Evolutionary conservation across 1,140 invertebrate species (phyloP), one percentile per base, ranked within the genome.

Genomic region (Apis laboriosa): DNA sequence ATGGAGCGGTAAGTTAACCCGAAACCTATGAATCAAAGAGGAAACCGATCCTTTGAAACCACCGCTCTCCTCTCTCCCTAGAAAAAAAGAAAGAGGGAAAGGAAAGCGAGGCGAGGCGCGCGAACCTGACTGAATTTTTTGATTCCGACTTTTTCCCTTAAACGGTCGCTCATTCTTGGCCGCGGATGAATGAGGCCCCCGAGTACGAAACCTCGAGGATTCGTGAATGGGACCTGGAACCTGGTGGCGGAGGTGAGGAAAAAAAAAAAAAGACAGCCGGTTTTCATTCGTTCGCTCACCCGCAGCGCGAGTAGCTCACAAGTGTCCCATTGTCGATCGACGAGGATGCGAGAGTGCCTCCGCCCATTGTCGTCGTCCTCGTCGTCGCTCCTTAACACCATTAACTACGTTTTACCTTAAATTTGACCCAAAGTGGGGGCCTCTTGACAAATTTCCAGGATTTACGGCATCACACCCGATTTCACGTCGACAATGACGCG

Each of bases 371-470:
- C 83, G 71, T 51, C 63, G 34, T 43, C 34, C 34, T 43, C 34
- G 34, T 43, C 34, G 34, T 43, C 43, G 86, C 88, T 92, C 86
- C 90, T 93, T 92, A 93, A 92, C 90, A 89, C 91, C 91, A 93
- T 93, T 92, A 93, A 93, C 92, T 92, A 92, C 90, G 85, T 92
- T 93, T 93, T 92, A 93, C 92, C 91, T 93, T 93, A 92, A 93
- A 92, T 93, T 93, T 92, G 89, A 86, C 86, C 89, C 79, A 92
- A 90, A 90, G 90, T 88, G 90, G 91, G 79, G 86, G 84, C 86
- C 90, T 93, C 92, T 92, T 92, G 93, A 94, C 92, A 94, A 94
- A 94, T 94, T 93, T 92, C 71, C 71, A 85, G 72, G 86, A 92
- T 92, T 91, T 91, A 92, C 84, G 68, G 88, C 76, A 88, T 80